Evolutionary conservation across 2,888 invertebrate genomes (phyloP).

Genomic region (Trachelus tabidus): DNA sequence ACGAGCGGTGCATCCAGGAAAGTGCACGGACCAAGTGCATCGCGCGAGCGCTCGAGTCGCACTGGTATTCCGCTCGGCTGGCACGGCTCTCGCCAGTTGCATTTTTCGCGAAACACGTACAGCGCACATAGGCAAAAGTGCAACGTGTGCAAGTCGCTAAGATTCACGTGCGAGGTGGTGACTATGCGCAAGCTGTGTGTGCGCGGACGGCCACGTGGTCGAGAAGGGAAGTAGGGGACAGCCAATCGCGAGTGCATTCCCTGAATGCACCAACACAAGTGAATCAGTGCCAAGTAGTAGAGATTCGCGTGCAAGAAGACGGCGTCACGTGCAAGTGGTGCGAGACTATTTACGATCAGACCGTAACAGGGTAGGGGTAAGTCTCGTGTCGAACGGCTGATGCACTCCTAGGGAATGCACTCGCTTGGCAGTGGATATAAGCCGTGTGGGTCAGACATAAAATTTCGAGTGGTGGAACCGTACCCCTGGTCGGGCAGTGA

Average conservation of each 20-base stretch:
- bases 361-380: background rate
- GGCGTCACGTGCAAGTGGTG: background rate
- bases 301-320: background rate
- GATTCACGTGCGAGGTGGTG: no score
- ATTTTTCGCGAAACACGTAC: background rate
- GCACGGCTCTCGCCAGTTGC: background rate
- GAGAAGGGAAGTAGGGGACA: no score
- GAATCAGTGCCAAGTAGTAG: background rate
- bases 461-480: no score
- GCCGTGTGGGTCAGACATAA: conserved; percentile 3
- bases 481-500: no score
- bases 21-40: conserved; percentile 3
- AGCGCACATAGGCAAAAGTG: background rate
- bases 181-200: no score
- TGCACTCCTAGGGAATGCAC: conserved; percentile 17
- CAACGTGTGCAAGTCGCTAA: no score
- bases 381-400: conserved; percentile 7
- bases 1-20: no score
- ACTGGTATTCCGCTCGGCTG: background rate
- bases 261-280: no score
- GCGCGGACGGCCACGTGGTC: no score
- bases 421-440: conserved; percentile 13
- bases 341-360: background rate
- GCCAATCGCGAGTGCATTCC: no score
- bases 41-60: background rate